A percentile compares a stretch with the other conserved stretches of the same genome.
Conservation (phyloP, 2,797 vertebrate genomes). For the Argya squamiceps region DNA sequence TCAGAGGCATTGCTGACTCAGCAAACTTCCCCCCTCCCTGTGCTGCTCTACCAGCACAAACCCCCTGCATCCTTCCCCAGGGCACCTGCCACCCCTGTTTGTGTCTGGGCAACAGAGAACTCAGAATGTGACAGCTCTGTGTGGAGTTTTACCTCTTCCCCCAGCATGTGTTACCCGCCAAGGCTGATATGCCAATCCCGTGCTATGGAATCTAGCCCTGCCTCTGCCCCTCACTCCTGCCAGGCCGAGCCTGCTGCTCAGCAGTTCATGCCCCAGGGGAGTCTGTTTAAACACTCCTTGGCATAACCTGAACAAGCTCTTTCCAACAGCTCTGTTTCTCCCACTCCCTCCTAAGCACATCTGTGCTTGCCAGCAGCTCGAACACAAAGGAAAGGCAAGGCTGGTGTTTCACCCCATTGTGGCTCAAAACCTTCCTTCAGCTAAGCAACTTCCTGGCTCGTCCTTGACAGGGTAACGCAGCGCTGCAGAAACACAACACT, state of each 20-base stretch:
- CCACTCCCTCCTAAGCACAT: background rate
- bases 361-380: background rate
- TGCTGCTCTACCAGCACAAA: background rate
- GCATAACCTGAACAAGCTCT: background rate
- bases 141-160: background rate
- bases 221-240: background rate
- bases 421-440: background rate
- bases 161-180: rapidly evolving
- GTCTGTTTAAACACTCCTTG: background rate
- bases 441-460: background rate
- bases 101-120: background rate
- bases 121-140: background rate
- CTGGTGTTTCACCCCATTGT: background rate
- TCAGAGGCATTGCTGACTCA: background rate
- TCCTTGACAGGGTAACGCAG: background rate
- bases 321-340: background rate
- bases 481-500: background rate
- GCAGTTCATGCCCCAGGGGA: background rate
- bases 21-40: background rate
- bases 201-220: rapidly evolving
- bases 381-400: background rate
- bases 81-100: background rate
- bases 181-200: background rate
- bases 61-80: background rate
- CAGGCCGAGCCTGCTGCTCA: background rate